Evolutionary conservation across 2,797 vertebrate genomes (phyloP), one percentile per base, ranked within the genome.

Genomic region (Arrhamphus sclerolepis): DNA sequence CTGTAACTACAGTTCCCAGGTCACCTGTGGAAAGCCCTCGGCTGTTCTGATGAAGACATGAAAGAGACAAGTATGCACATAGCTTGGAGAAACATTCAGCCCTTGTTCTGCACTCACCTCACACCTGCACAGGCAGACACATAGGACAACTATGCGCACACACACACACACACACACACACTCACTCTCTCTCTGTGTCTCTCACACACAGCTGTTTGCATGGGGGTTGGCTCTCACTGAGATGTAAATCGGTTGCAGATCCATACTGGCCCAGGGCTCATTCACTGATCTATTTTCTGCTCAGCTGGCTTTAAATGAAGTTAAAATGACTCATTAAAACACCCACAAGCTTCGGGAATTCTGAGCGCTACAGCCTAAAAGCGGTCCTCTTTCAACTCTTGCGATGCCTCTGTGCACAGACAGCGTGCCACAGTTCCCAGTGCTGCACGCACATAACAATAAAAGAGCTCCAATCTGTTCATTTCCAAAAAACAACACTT

Each of bases 311-410:
- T 96, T 96, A 97, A 98, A 97, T 97, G 95, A 97, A 96, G 96
- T 98, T 97, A 98, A 98, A 98, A 98, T 98, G 96, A 98, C 94
- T 98, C 96, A 98, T 98, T 98, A 98, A 97, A 98, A 96, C 94
- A 95, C 96, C 96, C 95, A 95, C 96, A 95, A 97, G 96, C 95
- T 95, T 94, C 92, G 94, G 95, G 94, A 97, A 97, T 95, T 95
- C 94, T 94, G 94, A 94, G 94, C 95, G 93, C 94, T 92, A 90
- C 93, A 95, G 94, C 94, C 96, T 96, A 96, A 97, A 98, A 95
- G 96, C 96, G 97, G 94, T 91, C 94, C 93, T 95, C 93, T 95
- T 94, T 89, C 84, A 91, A 89, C 85, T 86, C 82, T 85, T 72
- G 80, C 77, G 77, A 87, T 82, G 73, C 85, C 85, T 84, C 87